phyloP scores from a whole-genome alignment of 2,797 vertebrate species.

The Semotilus atromaculatus region DNA sequence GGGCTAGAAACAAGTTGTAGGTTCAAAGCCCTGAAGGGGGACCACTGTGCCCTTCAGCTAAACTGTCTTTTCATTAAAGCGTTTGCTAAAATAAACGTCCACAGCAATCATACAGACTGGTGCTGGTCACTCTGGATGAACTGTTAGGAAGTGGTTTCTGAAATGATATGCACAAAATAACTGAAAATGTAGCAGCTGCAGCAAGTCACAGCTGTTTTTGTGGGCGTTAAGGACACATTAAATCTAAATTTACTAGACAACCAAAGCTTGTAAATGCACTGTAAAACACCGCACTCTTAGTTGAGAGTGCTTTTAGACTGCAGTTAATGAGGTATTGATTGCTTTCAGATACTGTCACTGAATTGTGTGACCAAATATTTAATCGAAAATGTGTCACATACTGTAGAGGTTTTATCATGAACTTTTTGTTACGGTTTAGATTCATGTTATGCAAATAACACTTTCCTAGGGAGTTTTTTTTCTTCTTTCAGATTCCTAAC shows the following conservation, averaged over 20 bases:
- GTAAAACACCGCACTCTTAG: slow-evolving; percentile 28
- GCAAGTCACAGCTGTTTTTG: slow-evolving; percentile 39
- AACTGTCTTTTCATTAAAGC: not conserved
- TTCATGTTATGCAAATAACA: slow-evolving; percentile 16
- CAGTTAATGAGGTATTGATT: slow-evolving; percentile 42
- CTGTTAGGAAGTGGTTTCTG: not conserved
- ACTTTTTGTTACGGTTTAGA: not conserved
- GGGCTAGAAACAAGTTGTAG: slow-evolving; percentile 14
- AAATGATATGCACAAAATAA: not conserved
- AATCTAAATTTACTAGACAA: slow-evolving; percentile 59
- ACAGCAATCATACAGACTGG: not conserved
- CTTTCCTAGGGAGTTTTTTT: not conserved
- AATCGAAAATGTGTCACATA: slow-evolving; percentile 3
- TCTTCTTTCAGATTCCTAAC: not conserved
- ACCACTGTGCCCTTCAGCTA: slow-evolving; percentile 14
- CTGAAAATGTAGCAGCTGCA: slow-evolving; percentile 4
- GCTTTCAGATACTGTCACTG: slow-evolving; percentile 32
- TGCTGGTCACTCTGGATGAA: not conserved
- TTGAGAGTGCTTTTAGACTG: slow-evolving; percentile 29
- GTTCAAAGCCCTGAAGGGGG: slow-evolving; percentile 14
- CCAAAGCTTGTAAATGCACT: slow-evolving; percentile 42
- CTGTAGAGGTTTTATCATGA: not conserved
- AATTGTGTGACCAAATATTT: slow-evolving; percentile 39
- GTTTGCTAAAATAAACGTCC: not conserved
- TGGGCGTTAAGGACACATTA: slow-evolving; percentile 31